Conservation (phyloP, 2,113 vertebrate genomes). For the Tyto alba region DNA sequence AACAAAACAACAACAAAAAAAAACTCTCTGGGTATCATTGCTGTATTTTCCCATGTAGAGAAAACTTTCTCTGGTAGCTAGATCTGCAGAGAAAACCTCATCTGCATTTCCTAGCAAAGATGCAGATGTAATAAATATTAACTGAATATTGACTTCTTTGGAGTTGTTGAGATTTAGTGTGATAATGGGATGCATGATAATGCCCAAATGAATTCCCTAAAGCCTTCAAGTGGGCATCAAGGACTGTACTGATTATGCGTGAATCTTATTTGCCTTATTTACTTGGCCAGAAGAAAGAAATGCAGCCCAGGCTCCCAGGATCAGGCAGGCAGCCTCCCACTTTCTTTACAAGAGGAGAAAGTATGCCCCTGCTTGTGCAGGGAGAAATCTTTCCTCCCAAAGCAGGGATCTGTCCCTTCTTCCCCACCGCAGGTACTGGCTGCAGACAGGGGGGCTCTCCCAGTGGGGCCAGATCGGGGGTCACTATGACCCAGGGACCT, state of each 20-base stretch:
- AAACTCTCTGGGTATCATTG: background rate
- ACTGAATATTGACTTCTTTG: slow-evolving; percentile 26
- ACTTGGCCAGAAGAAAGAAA: background rate
- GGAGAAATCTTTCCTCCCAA: background rate
- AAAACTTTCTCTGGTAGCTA: background rate
- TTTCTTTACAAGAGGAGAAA: background rate
- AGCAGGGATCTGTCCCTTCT: background rate
- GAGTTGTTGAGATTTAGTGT: background rate
- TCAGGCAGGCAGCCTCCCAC: background rate
- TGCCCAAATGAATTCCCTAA: background rate
- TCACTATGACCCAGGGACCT: background rate
- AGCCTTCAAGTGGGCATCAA: background rate
- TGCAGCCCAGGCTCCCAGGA: background rate
- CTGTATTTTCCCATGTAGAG: background rate
- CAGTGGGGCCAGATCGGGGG: background rate
- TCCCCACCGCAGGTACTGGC: background rate
- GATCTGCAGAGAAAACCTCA: background rate
- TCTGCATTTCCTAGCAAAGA: background rate
- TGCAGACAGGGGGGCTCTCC: background rate
- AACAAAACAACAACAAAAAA: too few relatives aligned
- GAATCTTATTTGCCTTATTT: background rate
- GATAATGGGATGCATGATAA: background rate
- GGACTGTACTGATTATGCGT: background rate
- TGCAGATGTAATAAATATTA: slow-evolving; percentile 45
- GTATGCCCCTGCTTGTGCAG: accelerated